phyloP scores from a whole-genome alignment of 2,888 invertebrate species.

The Drosophila nr. perissopoda region DNA sequence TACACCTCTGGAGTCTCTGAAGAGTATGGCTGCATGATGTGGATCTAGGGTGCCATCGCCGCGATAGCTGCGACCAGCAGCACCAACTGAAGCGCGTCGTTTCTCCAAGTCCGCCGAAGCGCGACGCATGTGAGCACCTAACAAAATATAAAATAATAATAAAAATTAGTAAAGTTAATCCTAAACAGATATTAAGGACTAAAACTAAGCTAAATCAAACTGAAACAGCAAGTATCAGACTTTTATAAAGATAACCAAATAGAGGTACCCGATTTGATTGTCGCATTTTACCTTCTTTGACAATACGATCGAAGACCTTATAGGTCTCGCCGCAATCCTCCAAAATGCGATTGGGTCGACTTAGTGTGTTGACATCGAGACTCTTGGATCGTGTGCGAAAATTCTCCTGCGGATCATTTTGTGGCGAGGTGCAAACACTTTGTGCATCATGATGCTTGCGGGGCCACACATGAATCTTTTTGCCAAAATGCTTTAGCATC shows the following conservation, averaged over 20 bases:
- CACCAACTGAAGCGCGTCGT: conserved; percentile 91
- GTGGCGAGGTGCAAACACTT: conserved; percentile 85
- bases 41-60: conserved; percentile 93
- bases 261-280: background rate
- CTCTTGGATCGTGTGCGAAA: conserved; percentile 92
- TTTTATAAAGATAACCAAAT: background rate
- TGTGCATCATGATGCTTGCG: conserved; percentile 87
- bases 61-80: conserved; percentile 85
- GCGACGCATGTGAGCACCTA: conserved; percentile 92
- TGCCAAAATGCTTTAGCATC: conserved; percentile 90
- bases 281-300: conserved; percentile 88
- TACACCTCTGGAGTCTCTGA: conserved; percentile 96
- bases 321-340: conserved; percentile 93
- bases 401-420: conserved; percentile 87
- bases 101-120: conserved; percentile 92
- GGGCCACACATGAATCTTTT: conserved; percentile 91
- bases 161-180: background rate
- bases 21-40: conserved; percentile 95
- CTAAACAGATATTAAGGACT: background rate
- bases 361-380: conserved; percentile 87
- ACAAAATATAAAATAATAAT: background rate
- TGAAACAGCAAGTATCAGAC: conserved; percentile 71
- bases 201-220: background rate
- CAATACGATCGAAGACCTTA: conserved; percentile 91
- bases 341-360: conserved; percentile 86